phyloP scores from a whole-genome alignment of 2,888 invertebrate species.

The Folsomia candida region DNA sequence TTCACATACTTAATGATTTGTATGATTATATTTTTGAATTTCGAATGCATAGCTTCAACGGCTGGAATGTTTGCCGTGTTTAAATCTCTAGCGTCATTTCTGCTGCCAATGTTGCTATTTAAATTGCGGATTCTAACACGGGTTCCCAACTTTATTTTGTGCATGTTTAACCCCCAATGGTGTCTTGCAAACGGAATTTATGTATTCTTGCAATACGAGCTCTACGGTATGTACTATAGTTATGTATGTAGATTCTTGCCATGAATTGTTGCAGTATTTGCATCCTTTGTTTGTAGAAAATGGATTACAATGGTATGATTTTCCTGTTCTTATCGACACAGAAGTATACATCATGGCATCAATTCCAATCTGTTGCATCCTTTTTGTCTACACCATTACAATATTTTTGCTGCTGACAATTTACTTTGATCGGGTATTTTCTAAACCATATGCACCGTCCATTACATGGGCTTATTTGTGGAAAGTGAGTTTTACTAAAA shows the following conservation, averaged over 20 bases:
- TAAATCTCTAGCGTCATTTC: conserved; percentile 8
- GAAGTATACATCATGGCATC: conserved; percentile 17
- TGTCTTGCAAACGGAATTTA: conserved; percentile 37
- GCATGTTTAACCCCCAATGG: conserved; percentile 35
- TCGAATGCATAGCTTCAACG: conserved; percentile 18
- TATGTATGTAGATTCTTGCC: not conserved
- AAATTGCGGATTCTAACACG: not conserved
- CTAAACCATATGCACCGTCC: conserved; percentile 27
- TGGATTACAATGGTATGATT: conserved; percentile 36
- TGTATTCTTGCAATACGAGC: conserved; percentile 25
- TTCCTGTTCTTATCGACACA: conserved; percentile 26
- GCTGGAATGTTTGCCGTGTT: conserved; percentile 22
- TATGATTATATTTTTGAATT: not conserved
- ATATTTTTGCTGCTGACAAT: conserved; percentile 22
- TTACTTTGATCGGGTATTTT: conserved; percentile 27
- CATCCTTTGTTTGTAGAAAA: conserved; percentile 19
- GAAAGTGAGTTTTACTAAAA: conserved; percentile 1
- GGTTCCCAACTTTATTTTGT: conserved; percentile 8
- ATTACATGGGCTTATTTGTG: conserved; percentile 23
- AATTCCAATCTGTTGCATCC: conserved; percentile 11
- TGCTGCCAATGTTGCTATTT: conserved; percentile 18
- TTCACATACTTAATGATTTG: conserved; percentile 5
- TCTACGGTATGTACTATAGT: conserved; percentile 25
- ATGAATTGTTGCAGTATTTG: not conserved
- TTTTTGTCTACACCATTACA: conserved; percentile 23